Conservation (phyloP, 2,113 vertebrate genomes). For the Cephalopterus ornatus region DNA sequence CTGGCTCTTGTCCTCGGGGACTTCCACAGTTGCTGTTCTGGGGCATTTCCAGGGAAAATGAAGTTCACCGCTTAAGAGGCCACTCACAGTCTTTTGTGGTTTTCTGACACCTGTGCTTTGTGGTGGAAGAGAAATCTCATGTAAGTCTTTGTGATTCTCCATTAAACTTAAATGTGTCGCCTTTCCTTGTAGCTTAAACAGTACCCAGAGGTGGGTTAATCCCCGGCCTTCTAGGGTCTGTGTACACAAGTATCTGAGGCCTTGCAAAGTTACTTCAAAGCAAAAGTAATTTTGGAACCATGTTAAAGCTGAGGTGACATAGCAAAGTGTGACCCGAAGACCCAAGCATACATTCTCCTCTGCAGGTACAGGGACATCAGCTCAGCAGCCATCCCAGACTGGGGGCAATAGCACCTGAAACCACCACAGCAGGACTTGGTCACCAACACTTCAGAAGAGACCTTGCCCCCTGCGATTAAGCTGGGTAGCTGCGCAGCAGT, state of each 20-base stretch:
- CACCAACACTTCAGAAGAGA: neutral
- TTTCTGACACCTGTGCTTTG: neutral
- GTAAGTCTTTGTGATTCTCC: neutral
- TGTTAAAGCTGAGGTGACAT: neutral
- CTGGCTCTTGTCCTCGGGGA: neutral
- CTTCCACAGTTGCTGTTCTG: neutral
- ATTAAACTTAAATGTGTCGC: neutral
- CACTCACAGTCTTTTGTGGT: neutral
- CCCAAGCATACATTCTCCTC: neutral
- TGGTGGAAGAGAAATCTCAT: neutral
- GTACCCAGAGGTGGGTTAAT: neutral
- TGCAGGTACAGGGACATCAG: neutral
- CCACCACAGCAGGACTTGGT: neutral
- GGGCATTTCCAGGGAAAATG: neutral
- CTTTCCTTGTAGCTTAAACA: neutral
- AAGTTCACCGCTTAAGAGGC: neutral
- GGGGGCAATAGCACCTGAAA: neutral
- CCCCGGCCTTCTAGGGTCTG: neutral
- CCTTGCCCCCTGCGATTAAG: fast-evolving
- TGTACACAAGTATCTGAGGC: neutral
- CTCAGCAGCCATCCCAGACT: neutral
- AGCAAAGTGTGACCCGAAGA: neutral
- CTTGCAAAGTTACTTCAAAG: neutral
- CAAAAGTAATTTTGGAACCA: neutral
- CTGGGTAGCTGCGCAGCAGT: neutral